These are phyloP conservation scores for Hipparchia sbordonii DNA, from an alignment of 2,888 invertebrate genomes.

Conservation along the genomic window DNA sequence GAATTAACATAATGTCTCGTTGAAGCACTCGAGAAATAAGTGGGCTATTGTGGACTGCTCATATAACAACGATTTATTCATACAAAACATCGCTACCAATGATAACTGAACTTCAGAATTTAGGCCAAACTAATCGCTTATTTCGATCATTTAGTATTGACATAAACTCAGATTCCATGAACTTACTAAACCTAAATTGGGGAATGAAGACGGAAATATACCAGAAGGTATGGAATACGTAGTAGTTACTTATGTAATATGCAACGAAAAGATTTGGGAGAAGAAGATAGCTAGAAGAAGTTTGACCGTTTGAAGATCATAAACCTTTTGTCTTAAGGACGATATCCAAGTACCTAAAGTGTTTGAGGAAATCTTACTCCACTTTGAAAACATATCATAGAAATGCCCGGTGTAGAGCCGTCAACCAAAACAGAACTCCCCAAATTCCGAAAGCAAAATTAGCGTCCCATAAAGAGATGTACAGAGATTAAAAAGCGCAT, in stretches of 20 bases:
- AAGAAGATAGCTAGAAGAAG: no score
- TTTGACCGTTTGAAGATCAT: no score
- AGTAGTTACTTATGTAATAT: no score
- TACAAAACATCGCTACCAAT: slow-evolving; percentile 19
- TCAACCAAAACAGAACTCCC: background rate
- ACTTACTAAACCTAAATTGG: no score
- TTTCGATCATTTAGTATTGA: background rate
- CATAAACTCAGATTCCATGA: background rate
- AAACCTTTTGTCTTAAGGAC: no score
- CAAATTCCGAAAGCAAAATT: slow-evolving; percentile 20
- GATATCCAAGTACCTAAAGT: no score
- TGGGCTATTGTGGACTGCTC: slow-evolving; percentile 33
- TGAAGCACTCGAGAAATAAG: slow-evolving; percentile 39
- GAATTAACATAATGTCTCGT: slow-evolving; percentile 47
- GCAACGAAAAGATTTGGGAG: no score
- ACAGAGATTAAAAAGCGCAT: slow-evolving; percentile 28
- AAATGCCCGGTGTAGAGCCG: background rate
- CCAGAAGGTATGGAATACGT: no score
- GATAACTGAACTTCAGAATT: slow-evolving; percentile 8
- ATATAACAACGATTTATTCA: slow-evolving; percentile 33
- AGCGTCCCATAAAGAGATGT: slow-evolving; percentile 26
- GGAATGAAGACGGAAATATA: no score
- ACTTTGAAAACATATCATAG: background rate
- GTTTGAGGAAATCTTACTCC: no score
- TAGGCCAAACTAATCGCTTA: slow-evolving; percentile 12